These are phyloP conservation scores for Scelioninae gen. 2 DNA, from an alignment of 2,888 invertebrate genomes.

Conservation along the genomic window DNA sequence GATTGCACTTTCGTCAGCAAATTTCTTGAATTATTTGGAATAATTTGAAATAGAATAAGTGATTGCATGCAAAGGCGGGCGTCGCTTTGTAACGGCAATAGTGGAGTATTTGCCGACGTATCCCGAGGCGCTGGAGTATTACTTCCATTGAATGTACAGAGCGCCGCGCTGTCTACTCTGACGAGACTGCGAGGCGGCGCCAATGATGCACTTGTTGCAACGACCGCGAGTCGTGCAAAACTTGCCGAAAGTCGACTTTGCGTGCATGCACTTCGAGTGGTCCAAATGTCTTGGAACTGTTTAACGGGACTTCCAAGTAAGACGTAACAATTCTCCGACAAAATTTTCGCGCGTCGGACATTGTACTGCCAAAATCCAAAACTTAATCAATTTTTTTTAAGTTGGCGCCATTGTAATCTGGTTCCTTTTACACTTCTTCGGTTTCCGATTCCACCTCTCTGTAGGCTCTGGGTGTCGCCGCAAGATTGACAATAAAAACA, in stretches of 20 bases:
- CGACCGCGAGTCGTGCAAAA: constrained; percentile 50
- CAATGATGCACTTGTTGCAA: constrained; percentile 69
- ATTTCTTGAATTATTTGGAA: constrained; percentile 4
- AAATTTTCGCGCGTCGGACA: too few relatives aligned
- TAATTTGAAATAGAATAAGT: constrained; percentile 17
- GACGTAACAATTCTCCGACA: too few relatives aligned
- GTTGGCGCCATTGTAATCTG: too few relatives aligned
- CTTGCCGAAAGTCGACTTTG: constrained; percentile 36
- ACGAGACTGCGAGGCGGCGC: constrained; percentile 72
- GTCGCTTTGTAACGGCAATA: constrained; percentile 39
- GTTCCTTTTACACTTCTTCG: too few relatives aligned
- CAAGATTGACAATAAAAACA: too few relatives aligned
- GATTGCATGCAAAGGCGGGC: constrained; percentile 10
- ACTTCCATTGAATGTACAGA: constrained; percentile 60
- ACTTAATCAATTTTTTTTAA: too few relatives aligned
- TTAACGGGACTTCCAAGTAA: constrained; percentile 6
- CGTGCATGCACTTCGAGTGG: constrained; percentile 2
- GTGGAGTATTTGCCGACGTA: constrained; percentile 29
- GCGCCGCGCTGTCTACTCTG: constrained; percentile 73
- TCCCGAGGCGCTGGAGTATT: constrained; percentile 53
- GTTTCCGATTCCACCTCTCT: too few relatives aligned
- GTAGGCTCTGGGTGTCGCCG: too few relatives aligned
- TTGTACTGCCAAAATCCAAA: too few relatives aligned
- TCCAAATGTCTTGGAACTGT: neutral
- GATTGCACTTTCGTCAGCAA: neutral